These are phyloP conservation scores for Dendrolimus houi DNA, from an alignment of 2,888 invertebrate species.

Conservation along the genomic window DNA sequence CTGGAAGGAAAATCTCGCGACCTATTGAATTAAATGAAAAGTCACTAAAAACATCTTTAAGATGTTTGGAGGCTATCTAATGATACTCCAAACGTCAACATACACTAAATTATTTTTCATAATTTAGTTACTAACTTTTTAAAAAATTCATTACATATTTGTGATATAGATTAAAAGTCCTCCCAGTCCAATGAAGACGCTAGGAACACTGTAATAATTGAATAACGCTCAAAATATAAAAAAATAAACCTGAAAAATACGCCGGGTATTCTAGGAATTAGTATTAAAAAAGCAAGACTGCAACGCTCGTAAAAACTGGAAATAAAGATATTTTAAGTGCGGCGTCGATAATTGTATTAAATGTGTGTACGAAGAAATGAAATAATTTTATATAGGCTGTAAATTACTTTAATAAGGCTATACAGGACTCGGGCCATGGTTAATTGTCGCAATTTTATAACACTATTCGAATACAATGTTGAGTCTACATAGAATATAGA, in stretches of 20 bases:
- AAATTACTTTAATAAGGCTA: slow-evolving; percentile 44
- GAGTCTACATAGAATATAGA: not conserved
- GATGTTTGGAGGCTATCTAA: too few relatives aligned
- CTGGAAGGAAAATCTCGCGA: too few relatives aligned
- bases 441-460: slow-evolving; percentile 14
- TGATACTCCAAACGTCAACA: too few relatives aligned
- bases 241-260: not conserved
- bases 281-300: not conserved
- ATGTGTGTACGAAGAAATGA: slow-evolving; percentile 45
- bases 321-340: slow-evolving; percentile 47
- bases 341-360: slow-evolving; percentile 50
- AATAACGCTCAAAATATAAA: not conserved
- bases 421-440: not conserved
- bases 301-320: slow-evolving; percentile 1
- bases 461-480: slow-evolving; percentile 7
- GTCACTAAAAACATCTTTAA: too few relatives aligned
- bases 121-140: too few relatives aligned
- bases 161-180: too few relatives aligned
- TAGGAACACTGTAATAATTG: not conserved
- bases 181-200: too few relatives aligned
- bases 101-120: too few relatives aligned
- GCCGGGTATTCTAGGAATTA: not conserved
- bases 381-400: slow-evolving; percentile 57
- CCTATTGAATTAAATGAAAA: too few relatives aligned
- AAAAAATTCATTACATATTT: too few relatives aligned